Evolutionary conservation across 2,888 invertebrate genomes (phyloP).

Genomic region (Falcaria lacertinaria): DNA sequence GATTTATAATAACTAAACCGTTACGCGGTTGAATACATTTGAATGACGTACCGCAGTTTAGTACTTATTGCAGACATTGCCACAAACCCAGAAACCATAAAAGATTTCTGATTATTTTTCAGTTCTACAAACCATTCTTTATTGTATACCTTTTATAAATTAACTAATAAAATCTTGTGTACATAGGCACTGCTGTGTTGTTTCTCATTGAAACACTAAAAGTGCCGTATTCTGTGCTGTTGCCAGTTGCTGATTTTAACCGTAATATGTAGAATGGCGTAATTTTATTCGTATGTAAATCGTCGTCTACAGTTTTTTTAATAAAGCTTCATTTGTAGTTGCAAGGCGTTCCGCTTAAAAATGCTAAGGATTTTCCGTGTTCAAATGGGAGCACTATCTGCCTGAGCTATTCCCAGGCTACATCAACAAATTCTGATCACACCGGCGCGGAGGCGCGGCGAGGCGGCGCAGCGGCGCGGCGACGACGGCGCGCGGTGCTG

Average conservation of each 20-base stretch:
- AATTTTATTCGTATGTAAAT: slow-evolving; percentile 60
- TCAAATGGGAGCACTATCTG: slow-evolving; percentile 64
- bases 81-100: too few species aligned
- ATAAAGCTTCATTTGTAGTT: slow-evolving; percentile 68
- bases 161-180: too few species aligned
- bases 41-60: too few species aligned
- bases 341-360: slow-evolving; percentile 64
- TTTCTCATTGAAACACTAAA: slow-evolving; percentile 5
- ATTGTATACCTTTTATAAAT: too few species aligned
- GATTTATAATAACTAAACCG: too few species aligned
- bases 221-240: slow-evolving; percentile 16
- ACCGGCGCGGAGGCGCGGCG: slow-evolving; percentile 40
- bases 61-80: too few species aligned
- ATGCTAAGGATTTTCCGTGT: slow-evolving; percentile 69
- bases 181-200: too few species aligned
- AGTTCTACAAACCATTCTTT: too few species aligned
- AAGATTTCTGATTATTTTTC: too few species aligned
- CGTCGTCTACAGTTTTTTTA: slow-evolving; percentile 43
- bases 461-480: slow-evolving; percentile 28
- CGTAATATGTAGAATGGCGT: slow-evolving; percentile 32
- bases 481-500: slow-evolving; percentile 17
- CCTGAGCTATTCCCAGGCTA: slow-evolving; percentile 66
- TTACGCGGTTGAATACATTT: too few species aligned
- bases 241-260: slow-evolving; percentile 24
- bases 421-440: slow-evolving; percentile 74